Base-by-base conservation (phyloP, 2,888 invertebrate genomes). In the Phengaris arion region DNA sequence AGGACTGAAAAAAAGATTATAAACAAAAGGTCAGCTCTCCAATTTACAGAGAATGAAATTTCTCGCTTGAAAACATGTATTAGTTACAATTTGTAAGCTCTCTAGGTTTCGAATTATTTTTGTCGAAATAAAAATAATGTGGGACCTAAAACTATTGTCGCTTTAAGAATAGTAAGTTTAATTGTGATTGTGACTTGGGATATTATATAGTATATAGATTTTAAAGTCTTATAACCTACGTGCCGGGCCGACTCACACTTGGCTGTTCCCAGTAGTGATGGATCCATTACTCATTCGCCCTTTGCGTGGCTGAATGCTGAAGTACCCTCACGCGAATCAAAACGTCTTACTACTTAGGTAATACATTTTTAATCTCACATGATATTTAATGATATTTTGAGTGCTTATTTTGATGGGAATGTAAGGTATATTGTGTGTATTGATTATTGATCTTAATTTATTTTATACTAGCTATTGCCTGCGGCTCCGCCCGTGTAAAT, bases 1-100 rank as follows among this genome's bases (percentile, higher is more conserved):
- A 95, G 75, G 95, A 95, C 94, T 96, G 84, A 15, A 80, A 84
- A 83, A 77, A 81, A 83, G 79, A 82, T 35, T 10, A n/a, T 64
- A 57, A 48, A 51, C 22, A 54, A 69, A 22, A 55, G 74, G 54
- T 64, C 54, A 68, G 55, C 7, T 22, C 15, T 59, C 22, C 72
- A 15, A 74, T 74, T 73, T 64, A 52, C 46, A 0, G 6, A 10
- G 13, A 45, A 7, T 68, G 35, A 22, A 52, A 72, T 35, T 64
- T 22, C 22, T 45, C 6, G 2, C 35, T 13, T 45, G 35, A 45
- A 45, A 64, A 15, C 35, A 54, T 35, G 35, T 46, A 35, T n/a
- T 48, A 35, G 35, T 35, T 35, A 51, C 46, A 70, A 54, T 73
- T 52, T 54, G 73, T 52, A 51, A 72, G 15, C 73, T 73, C 13